Evolutionary conservation across 64 coral and sea anemone species (phyloP).

Genomic region (Actinia tenebrosa): DNA sequence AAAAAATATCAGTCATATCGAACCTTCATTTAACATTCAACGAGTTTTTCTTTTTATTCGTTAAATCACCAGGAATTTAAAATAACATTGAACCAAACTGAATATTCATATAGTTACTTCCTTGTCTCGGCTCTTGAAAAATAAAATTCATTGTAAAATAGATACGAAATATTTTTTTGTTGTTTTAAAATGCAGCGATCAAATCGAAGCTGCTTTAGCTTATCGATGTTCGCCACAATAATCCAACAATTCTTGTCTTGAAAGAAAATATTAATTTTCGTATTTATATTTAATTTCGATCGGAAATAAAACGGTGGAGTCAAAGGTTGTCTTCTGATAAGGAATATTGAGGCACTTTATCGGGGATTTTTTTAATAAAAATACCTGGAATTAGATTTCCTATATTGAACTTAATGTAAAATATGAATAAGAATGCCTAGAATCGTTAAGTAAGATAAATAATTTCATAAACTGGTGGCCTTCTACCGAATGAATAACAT

Average conservation of each 20-base stretch:
- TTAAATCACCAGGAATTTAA: background rate
- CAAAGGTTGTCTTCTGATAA: constrained; percentile 6
- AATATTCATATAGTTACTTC: background rate
- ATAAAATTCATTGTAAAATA: background rate
- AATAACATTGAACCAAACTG: constrained; percentile 1
- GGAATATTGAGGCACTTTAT: background rate
- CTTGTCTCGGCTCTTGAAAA: background rate
- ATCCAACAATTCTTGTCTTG: background rate
- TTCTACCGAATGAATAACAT: no score
- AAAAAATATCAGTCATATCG: background rate
- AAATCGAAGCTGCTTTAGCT: background rate
- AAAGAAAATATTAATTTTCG: background rate
- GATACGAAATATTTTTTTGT: background rate
- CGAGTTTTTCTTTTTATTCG: background rate
- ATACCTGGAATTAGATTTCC: background rate
- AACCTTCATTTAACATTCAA: background rate
- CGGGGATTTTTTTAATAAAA: background rate
- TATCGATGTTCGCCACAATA: background rate
- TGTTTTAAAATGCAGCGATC: background rate
- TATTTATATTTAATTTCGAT: background rate
- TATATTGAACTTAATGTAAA: no score
- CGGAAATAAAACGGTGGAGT: constrained; percentile 16
- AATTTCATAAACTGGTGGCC: no score
- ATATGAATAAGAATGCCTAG: no score
- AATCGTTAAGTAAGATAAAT: background rate